Base-by-base conservation (phyloP, 2,888 invertebrate species). In the Apamea epomidion region DNA sequence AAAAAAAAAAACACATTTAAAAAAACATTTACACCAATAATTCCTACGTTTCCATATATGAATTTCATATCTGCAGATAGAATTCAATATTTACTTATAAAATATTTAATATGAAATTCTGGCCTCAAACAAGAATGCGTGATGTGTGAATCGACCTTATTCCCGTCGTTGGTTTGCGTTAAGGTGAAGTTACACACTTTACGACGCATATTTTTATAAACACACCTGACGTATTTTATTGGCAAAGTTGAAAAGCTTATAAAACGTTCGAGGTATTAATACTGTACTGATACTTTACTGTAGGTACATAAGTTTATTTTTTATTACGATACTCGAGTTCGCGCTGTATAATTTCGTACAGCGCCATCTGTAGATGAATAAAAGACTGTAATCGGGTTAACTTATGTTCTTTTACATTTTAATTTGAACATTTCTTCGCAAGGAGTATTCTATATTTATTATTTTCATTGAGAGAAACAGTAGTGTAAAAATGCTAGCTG, bases 151-250 rank as follows among this genome's bases (percentile, higher is more conserved):
- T 37, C 65, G 32, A n/a, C 81, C 83, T 80, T 85, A 78, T 78
- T 25, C 21, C 14, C 45, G 60, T 75, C 82, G 80, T 68, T 70
- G 70, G 65, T 69, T 32, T 74, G 69, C 32, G 75, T 87, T 87
- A 89, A 89, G 85, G 80, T 76, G 72, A 83, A 89, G 88, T 81
- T 82, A 78, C 69, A 76, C 18, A 74, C 42, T 89, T 89, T 89
- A 89, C 76, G 78, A 58, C 74, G 81, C 67, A 89, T 87, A 90
- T 88, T 89, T 91, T 91, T 90, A 85, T 87, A 90, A 89, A 87
- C 90, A 82, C 85, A 87, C 89, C 89, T 90, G 88, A 87, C 81
- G 88, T 88, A 78, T 87, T 91, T 90, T 88, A 91, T 89, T 86
- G 85, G 82, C 10, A 62, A 91, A 91, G 87, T 91, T 91, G 79